Percentiles rank a stretch among this genome's conserved stretches.
Evolutionary conservation across 2,113 vertebrate species (phyloP).

Genomic region (Cygnus atratus): DNA sequence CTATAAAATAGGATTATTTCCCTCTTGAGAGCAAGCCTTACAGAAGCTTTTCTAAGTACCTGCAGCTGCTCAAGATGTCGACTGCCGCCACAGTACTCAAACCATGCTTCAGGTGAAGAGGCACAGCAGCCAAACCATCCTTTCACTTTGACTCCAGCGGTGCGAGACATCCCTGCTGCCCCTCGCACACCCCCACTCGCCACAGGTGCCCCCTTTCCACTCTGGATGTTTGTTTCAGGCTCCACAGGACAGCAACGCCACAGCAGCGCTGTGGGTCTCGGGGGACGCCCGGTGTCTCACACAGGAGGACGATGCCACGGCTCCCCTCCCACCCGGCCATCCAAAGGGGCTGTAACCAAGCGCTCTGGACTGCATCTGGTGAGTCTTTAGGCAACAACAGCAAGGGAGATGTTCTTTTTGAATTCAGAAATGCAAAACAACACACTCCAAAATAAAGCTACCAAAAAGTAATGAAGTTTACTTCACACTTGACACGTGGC

Average conservation of each 20-base stretch:
- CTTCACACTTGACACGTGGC: fast-evolving
- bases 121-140: not conserved
- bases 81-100: fast-evolving
- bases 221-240: fast-evolving
- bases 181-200: fast-evolving
- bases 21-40: not conserved
- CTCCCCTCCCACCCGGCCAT: not conserved
- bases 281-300: fast-evolving
- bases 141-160: fast-evolving
- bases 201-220: not conserved
- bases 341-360: fast-evolving
- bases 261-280: fast-evolving
- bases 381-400: not conserved
- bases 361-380: fast-evolving
- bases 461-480: no score
- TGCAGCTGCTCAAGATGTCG: not conserved
- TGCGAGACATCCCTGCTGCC: not conserved
- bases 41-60: not conserved
- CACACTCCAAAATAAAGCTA: not conserved
- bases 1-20: conserved; percentile 20
- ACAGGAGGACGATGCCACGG: fast-evolving
- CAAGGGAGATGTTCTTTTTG: fast-evolving
- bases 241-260: fast-evolving
- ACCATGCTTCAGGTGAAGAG: fast-evolving
- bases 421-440: not conserved